Percentiles rank a stretch among this genome's conserved stretches.
Conservation (phyloP, 2,113 vertebrate species). For the Sterna hirundo region DNA sequence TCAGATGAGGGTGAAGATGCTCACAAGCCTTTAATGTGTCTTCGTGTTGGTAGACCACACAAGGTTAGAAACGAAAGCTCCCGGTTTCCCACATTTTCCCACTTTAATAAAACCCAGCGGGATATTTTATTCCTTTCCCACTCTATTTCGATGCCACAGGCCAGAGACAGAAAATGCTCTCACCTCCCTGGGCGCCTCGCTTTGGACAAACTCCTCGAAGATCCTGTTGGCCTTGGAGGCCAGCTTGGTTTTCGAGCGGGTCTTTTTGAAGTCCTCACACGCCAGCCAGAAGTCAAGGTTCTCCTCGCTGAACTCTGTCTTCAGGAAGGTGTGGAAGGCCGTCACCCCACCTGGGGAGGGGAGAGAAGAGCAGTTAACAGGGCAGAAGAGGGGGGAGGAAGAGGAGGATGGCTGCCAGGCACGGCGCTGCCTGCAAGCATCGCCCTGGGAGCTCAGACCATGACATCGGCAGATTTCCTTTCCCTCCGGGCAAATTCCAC, state of each 20-base stretch:
- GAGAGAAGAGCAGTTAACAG: not conserved
- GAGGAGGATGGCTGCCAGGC: not conserved
- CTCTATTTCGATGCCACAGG: not conserved
- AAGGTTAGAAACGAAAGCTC: not conserved
- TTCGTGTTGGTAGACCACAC: fast-evolving
- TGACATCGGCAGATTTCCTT: constrained; percentile 27
- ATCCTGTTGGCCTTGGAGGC: constrained; percentile 86
- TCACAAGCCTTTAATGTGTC: not conserved
- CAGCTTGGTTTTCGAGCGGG: constrained; percentile 79
- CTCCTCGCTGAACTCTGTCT: constrained; percentile 95
- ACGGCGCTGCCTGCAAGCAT: fast-evolving
- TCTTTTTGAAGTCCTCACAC: constrained; percentile 91
- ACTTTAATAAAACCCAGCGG: not conserved
- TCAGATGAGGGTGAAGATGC: not conserved
- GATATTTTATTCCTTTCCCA: not conserved
- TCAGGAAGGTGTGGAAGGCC: constrained; percentile 89
- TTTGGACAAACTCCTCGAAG: constrained; percentile 90
- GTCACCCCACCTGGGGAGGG: constrained; percentile 83
- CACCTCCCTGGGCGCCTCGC: constrained; percentile 91
- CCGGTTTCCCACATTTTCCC: not conserved
- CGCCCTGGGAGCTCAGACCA: not conserved
- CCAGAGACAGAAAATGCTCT: not conserved
- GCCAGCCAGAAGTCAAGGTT: constrained; percentile 97
- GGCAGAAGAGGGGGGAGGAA: not conserved
- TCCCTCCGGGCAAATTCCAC: constrained; percentile 29